A percentile compares a stretch with the other conserved stretches of the same genome.
Conservation (phyloP, 2,113 vertebrate genomes). For the Dascyllus trimaculatus region DNA sequence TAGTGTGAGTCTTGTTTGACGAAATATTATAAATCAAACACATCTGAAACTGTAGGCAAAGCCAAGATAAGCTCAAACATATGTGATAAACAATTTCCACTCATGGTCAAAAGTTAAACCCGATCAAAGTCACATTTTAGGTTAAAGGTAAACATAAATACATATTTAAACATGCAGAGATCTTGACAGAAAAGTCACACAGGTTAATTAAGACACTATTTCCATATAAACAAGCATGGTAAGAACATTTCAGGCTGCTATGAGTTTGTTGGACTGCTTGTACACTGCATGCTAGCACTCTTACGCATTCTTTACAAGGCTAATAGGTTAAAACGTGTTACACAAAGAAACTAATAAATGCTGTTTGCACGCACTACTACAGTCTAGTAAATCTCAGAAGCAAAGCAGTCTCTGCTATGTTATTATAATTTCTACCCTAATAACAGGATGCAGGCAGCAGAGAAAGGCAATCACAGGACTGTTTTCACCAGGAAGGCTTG, state of each 20-base stretch:
- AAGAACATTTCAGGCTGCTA: too few relatives aligned
- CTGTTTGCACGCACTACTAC: neutral
- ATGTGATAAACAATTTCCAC: neutral
- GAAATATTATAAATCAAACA: too few relatives aligned
- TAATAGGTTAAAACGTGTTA: neutral
- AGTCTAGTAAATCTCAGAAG: neutral
- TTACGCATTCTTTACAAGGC: neutral
- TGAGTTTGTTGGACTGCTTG: too few relatives aligned
- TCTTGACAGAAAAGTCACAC: too few relatives aligned
- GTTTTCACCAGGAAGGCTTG: conserved; percentile 55
- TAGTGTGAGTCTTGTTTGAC: neutral
- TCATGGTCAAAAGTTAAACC: too few relatives aligned
- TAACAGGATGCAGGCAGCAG: conserved; percentile 49
- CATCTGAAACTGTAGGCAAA: too few relatives aligned
- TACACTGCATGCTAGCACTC: too few relatives aligned
- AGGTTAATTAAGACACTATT: too few relatives aligned
- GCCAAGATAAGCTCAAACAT: neutral
- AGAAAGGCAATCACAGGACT: conserved; percentile 54
- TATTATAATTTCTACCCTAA: conserved; percentile 35
- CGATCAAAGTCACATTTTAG: too few relatives aligned
- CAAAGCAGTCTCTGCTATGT: neutral
- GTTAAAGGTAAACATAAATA: too few relatives aligned
- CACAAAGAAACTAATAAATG: neutral
- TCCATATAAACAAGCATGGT: too few relatives aligned
- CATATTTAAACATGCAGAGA: too few relatives aligned